Base-by-base conservation (phyloP, 1,140 invertebrate genomes). In the Pseudomyrmex gracilis region DNA sequence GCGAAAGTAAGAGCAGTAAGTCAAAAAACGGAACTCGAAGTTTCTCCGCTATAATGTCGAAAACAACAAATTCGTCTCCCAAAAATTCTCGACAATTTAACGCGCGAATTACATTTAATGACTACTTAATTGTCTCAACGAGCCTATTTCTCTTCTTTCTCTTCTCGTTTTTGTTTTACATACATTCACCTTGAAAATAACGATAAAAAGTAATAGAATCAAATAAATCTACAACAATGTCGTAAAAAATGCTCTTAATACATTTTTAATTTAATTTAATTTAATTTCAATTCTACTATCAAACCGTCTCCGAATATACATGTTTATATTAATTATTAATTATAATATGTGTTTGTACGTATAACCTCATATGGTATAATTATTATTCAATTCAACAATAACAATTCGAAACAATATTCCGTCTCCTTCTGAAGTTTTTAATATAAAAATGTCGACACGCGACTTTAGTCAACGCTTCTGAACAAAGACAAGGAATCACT, bases 21-120 rank as follows among this genome's bases (percentile, higher is more conserved):
- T 34, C 34, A 34, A 34, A 34, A 34, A 34, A 34, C 1, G 0
- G 7, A 34, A 34, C 34, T 34, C 34, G 5, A 34, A 34, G 34
- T 34, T 34, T 34, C 34, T 34, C 7, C 34, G 34, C 0, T 7
- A 34, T 5, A 34, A 34, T 34, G 20, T 45, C 15, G 45, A 66
- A 66, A 77, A 55, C 61, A 20, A 24, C 17, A 22, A 34, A 47
- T 49, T 17, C 49, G 49, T 85, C 86, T 77, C 60, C 71, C 63
- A 89, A 34, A 34, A 34, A 89, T 73, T 89, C 87, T 88, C 87
- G 84, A 80, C 73, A 84, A 89, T 89, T 89, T 86, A 86, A 61
- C 80, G 53, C 60, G 57, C 60, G 57, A 86, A 73, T 86, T 86
- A 83, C 78, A 60, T 9, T 74, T 78, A 82, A 85, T 78, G 73